Evolutionary conservation across 2,797 vertebrate genomes (phyloP), one percentile per base, ranked within the genome.

Genomic region (Schizopygopsis malacanthus): DNA sequence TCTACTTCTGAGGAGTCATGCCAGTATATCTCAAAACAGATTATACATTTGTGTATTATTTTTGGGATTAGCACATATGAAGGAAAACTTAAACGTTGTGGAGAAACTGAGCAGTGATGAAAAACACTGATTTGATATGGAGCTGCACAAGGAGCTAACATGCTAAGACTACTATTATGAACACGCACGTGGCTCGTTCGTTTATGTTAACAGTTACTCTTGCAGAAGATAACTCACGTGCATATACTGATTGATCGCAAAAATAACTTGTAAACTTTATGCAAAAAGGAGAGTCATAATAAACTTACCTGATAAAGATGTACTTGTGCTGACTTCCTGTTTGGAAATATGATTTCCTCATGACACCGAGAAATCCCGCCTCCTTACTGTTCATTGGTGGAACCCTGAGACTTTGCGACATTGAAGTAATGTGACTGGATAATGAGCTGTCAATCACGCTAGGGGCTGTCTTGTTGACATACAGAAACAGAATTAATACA

Each of bases 351-450:
- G 61, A 78, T 59, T 63, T 81, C 45, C 87, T 45, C 45, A 65
- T 85, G 82, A 86, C 72, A 37, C 39, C 11, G 9, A 3, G 5
- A 47, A 59, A 12, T 10, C 83, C 87, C 87, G 78, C 90, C 88
- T 83, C 28, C 87, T 79, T 2, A 4, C 3, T 39, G 41, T 25
- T 81, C 5, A 90, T 90, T 91, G 90, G 90, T 86, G 2, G 41
- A 72, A 13, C 54, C 1, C 9, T 43, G 13, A 43, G 6, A 88
- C 11, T 43, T 20, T 59, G 52, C 25, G 22, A 43, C 1, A 45
- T 22, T 41, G 22, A 4, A 10, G 15, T 5, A 25, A 65, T 5
- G 3, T 37, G 81, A 88, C 82, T 88, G 87, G 86, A 63, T 77
- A 56, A 10, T 43, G 0, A 11, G 59, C 20, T 88, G 76, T 84